Evolutionary conservation across 2,113 vertebrate genomes (phyloP).

Genomic region (Phodopus roborovskii): DNA sequence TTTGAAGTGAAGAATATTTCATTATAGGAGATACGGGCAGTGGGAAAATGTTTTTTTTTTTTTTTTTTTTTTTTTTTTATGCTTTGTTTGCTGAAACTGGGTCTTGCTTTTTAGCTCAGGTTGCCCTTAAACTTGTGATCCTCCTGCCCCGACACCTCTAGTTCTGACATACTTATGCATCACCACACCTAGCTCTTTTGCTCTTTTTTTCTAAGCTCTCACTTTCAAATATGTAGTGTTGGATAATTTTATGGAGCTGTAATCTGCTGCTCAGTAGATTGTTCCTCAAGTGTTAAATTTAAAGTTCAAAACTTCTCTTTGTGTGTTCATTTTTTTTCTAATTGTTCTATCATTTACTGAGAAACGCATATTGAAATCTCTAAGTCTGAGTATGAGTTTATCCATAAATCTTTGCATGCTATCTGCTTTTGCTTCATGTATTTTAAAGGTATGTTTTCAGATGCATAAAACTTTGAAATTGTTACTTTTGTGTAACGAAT

Average conservation of each 20-base stretch:
- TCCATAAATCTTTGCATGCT: background rate
- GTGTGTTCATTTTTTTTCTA: background rate
- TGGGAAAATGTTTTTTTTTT: conserved; percentile 41
- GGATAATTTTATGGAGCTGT: background rate
- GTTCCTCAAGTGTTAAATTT: background rate
- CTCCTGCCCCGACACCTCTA: background rate
- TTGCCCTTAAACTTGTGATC: background rate
- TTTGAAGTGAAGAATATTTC: background rate
- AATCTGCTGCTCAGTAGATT: background rate
- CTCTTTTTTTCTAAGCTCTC: background rate
- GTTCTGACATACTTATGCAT: background rate
- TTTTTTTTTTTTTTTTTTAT: no score
- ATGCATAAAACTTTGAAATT: conserved; percentile 37
- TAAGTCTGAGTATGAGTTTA: background rate
- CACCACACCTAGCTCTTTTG: background rate
- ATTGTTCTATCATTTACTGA: conserved; percentile 14
- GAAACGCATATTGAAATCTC: background rate
- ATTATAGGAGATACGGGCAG: background rate
- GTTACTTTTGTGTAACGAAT: conserved; percentile 12
- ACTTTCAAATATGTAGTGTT: background rate
- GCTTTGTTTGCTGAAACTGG: background rate
- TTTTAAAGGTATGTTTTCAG: conserved; percentile 57
- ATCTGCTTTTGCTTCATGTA: conserved; percentile 15
- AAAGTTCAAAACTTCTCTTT: background rate
- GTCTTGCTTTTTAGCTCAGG: background rate